Conservation (phyloP, 1,140 invertebrate genomes). For the Eufriesea mexicana region DNA sequence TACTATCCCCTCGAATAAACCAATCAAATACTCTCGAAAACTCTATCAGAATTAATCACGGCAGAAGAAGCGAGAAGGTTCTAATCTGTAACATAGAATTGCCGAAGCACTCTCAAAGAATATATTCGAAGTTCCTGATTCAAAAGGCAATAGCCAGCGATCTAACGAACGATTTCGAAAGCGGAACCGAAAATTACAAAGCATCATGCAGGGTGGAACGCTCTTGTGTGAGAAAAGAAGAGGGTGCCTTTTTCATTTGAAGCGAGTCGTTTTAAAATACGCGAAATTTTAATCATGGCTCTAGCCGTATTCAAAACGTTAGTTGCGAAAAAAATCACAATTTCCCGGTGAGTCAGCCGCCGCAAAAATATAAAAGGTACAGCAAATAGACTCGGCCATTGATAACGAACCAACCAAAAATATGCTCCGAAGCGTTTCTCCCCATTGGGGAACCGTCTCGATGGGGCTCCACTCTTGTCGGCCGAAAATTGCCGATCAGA, state of each 20-base stretch:
- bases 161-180: not conserved
- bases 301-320: slow-evolving; percentile 3
- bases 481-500: slow-evolving; percentile 29
- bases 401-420: slow-evolving; percentile 49
- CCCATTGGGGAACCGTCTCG: not conserved
- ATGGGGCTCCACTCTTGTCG: slow-evolving; percentile 6
- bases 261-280: slow-evolving; percentile 7
- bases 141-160: no score
- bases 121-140: no score
- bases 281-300: slow-evolving; percentile 31
- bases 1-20: no score
- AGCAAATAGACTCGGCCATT: slow-evolving; percentile 26
- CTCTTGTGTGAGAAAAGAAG: not conserved
- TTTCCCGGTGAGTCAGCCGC: not conserved
- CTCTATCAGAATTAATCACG: no score
- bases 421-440: slow-evolving; percentile 16
- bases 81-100: no score
- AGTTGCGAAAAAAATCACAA: not conserved
- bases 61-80: no score
- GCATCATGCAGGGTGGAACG: no score
- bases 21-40: no score
- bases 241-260: slow-evolving; percentile 12
- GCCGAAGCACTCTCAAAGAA: no score
- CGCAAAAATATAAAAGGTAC: slow-evolving; percentile 28
- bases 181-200: not conserved